A percentile compares a stretch with the other conserved stretches of the same genome.
Conservation (phyloP, 2,797 vertebrate species). For the Hyperoplus lanceolatus region DNA sequence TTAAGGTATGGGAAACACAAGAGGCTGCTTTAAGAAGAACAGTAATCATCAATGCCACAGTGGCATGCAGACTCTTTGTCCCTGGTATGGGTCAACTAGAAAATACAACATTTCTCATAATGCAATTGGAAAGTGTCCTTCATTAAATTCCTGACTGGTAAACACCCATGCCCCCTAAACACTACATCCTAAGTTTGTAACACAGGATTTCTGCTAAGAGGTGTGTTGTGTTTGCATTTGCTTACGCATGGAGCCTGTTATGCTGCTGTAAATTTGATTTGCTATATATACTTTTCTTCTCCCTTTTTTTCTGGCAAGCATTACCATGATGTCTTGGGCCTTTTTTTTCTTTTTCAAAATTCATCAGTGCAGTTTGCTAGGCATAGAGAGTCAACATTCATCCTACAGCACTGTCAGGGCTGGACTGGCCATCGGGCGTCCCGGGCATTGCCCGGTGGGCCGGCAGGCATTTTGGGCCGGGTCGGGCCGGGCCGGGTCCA, state of each 20-base stretch:
- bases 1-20: not conserved
- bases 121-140: not conserved
- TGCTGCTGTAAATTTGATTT: slow-evolving; percentile 12
- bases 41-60: not conserved
- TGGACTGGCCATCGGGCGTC: too few relatives aligned
- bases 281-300: not conserved
- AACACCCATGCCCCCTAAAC: slow-evolving; percentile 3
- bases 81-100: not conserved
- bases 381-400: slow-evolving; percentile 13
- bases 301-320: not conserved
- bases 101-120: not conserved
- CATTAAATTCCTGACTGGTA: not conserved
- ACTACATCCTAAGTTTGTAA: not conserved
- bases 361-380: slow-evolving; percentile 7
- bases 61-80: not conserved
- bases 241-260: not conserved
- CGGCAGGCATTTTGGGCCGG: too few relatives aligned
- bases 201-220: not conserved
- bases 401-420: slow-evolving; percentile 20
- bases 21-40: not conserved
- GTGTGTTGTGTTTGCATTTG: slow-evolving; percentile 4
- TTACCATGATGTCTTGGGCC: not conserved
- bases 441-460: too few relatives aligned
- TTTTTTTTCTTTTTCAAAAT: slow-evolving; percentile 9
- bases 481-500: too few relatives aligned